Conservation (phyloP, 2,113 vertebrate genomes). For the Empidonax alnorum region DNA sequence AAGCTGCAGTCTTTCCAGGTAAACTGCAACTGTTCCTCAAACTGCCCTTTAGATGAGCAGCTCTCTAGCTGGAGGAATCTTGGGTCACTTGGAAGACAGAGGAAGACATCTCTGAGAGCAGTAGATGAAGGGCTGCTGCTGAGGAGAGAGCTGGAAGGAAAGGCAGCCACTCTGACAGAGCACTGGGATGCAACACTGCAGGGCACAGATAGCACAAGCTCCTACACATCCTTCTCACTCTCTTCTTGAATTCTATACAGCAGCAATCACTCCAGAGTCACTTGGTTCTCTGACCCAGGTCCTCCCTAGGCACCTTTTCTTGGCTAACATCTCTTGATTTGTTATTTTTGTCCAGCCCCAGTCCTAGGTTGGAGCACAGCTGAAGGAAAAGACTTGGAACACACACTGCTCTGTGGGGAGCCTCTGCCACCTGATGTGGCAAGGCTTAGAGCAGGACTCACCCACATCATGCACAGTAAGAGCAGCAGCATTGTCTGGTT, state of each 20-base stretch:
- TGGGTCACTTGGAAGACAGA: not conserved
- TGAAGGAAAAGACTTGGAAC: not conserved
- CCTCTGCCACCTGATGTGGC: rapidly evolving
- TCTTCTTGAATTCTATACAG: not conserved
- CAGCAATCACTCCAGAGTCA: not conserved
- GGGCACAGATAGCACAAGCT: not conserved
- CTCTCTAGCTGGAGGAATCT: not conserved
- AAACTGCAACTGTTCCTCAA: not conserved
- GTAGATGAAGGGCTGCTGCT: not conserved
- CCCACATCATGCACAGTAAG: not conserved
- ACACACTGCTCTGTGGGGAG: not conserved
- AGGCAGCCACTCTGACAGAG: not conserved
- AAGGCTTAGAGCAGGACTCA: not conserved
- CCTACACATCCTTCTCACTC: rapidly evolving
- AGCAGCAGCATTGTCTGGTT: not conserved
- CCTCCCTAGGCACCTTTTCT: not conserved
- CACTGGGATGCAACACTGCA: not conserved
- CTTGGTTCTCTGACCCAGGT: not conserved
- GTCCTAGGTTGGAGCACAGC: not conserved
- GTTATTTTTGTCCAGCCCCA: not conserved
- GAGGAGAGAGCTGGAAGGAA: not conserved
- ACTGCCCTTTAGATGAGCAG: not conserved
- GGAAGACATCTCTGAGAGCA: not conserved
- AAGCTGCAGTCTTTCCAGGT: not conserved
- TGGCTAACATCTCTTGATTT: not conserved